These are phyloP conservation scores for Abscondita cerata DNA, from an alignment of 2,888 invertebrate species.

Conservation along the genomic window DNA sequence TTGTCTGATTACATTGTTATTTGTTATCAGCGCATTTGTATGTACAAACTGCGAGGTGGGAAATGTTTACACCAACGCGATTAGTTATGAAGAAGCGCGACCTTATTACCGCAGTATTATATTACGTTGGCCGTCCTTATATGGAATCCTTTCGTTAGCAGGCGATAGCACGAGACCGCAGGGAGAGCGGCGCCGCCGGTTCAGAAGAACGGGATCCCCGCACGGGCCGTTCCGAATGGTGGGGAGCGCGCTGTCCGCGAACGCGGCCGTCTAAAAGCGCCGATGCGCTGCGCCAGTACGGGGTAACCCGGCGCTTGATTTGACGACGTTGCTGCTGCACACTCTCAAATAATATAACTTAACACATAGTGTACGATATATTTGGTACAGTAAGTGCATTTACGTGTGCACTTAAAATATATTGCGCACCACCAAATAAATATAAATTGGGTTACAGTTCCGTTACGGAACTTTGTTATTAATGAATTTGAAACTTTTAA, in stretches of 20 bases:
- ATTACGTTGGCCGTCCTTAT: slow-evolving; percentile 28
- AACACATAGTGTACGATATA: slow-evolving; percentile 10
- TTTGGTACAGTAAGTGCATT: slow-evolving; percentile 3
- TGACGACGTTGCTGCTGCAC: slow-evolving; percentile 25
- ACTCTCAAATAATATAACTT: slow-evolving; percentile 12
- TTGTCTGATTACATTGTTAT: no score
- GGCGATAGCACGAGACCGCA: slow-evolving; percentile 44
- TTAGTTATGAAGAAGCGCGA: slow-evolving; percentile 14
- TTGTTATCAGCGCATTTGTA: not conserved
- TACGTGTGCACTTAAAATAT: not conserved
- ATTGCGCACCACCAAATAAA: slow-evolving; percentile 10
- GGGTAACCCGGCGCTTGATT: slow-evolving; percentile 45
- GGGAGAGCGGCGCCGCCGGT: slow-evolving; percentile 49
- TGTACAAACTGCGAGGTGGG: not conserved
- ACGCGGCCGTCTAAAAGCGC: slow-evolving; percentile 47
- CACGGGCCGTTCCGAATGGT: slow-evolving; percentile 50
- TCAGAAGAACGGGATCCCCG: slow-evolving; percentile 48
- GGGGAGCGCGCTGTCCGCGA: slow-evolving; percentile 49
- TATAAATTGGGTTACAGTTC: slow-evolving; percentile 5
- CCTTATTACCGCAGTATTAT: slow-evolving; percentile 23
- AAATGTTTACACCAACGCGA: not conserved
- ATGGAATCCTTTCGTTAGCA: slow-evolving; percentile 33
- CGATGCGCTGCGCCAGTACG: slow-evolving; percentile 55
- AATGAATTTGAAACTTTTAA: slow-evolving; percentile 11
- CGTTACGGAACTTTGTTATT: slow-evolving; percentile 13